Base-by-base conservation (phyloP, 2,888 invertebrate genomes). In the Pyralis farinalis region DNA sequence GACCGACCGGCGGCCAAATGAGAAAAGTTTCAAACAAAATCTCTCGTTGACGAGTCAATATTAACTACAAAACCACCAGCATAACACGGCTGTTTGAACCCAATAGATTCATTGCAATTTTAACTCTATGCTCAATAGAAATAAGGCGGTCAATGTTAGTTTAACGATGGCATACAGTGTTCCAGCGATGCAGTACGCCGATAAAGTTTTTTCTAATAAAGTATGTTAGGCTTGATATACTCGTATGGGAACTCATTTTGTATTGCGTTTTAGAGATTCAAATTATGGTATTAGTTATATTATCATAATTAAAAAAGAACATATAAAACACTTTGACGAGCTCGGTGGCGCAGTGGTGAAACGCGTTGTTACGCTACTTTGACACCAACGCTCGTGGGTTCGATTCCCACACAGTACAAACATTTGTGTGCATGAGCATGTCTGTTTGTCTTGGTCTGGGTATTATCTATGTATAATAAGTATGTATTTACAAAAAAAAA, bases 1-100 rank as follows among this genome's bases (percentile, higher is more conserved):
- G 71, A 71, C 71, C 63, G 63, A 67, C 71, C 79, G 72, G 70
- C 16, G 69, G 78, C 70, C 77, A 84, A 86, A 87, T 87, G 87
- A 87, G 87, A 85, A 87, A 87, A 87, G 87, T 87, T 87, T 70
- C 55, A 65, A 77, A 77, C 78, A 74, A 79, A 83, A 78, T 72
- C 66, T 69, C 65, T 60, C 75, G 80, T 77, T 79, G 78, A 77
- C 80, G 83, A 84, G 86, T 85, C 86, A 85, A 86, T 85, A 84
- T 83, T 80, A 81, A 81, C 80, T 80, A 79, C 78, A 74, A 74
- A 73, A 64, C 56, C 50, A 50, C 76, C 52, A 64, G 53, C 40
- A 67, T 73, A 58, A 49, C 42, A 51, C 33, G 55, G 41, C 43
- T 43, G 12, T 16, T 45, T 9, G 37, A 12, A 3, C 9, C 10